A percentile compares a stretch with the other conserved stretches of the same genome.
These are phyloP conservation scores for Neomorphus geoffroyi DNA, from an alignment of 2,797 vertebrate species.

Conservation along the genomic window DNA sequence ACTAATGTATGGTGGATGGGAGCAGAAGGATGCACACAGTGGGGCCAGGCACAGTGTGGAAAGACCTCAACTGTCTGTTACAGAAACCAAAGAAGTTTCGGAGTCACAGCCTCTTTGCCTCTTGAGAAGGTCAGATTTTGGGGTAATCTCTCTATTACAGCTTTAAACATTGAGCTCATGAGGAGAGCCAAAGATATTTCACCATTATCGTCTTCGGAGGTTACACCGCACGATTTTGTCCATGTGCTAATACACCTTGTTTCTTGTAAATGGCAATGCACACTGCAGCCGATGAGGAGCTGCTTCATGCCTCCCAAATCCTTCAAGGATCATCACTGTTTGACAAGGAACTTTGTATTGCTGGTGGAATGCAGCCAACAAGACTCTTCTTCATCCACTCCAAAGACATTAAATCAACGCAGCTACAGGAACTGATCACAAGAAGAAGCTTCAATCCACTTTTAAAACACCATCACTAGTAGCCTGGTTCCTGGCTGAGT, in stretches of 20 bases:
- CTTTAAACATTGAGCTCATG: neutral
- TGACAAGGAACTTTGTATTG: neutral
- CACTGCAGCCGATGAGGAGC: neutral
- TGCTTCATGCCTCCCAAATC: neutral
- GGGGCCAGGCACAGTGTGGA: accelerated
- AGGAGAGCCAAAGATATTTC: neutral
- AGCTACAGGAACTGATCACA: neutral
- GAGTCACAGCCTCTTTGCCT: neutral
- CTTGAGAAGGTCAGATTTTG: neutral
- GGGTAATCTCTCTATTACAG: neutral
- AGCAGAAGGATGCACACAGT: neutral
- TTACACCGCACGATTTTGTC: neutral
- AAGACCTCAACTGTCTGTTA: neutral
- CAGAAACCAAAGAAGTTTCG: neutral
- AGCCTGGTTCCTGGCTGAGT: neutral
- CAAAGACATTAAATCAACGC: neutral
- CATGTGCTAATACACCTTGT: neutral
- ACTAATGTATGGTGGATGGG: neutral
- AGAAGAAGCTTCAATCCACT: neutral
- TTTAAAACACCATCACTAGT: neutral
- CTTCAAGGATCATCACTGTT: neutral
- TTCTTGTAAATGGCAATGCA: neutral
- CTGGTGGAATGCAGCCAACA: neutral
- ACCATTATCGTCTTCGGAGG: neutral
- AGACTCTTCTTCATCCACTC: neutral